Percentiles rank a stretch among this genome's conserved stretches.
Conservation (phyloP, 2,888 invertebrate genomes). For the Bembecia ichneumoniformis region DNA sequence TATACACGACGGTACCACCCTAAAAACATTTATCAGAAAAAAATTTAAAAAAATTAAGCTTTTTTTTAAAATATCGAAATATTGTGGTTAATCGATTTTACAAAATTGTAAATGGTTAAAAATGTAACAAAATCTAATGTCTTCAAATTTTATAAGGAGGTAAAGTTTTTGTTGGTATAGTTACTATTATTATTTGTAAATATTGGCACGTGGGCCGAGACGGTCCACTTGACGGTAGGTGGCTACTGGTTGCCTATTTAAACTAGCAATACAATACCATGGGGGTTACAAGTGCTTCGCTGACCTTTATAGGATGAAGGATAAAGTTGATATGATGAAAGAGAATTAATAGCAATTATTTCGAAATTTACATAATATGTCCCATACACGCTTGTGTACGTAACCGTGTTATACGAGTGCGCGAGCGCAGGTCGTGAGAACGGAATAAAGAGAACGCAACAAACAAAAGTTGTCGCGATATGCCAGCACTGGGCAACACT, state of each 20-base stretch:
- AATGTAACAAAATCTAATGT: no score
- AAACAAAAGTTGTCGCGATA: neutral
- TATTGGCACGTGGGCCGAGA: neutral
- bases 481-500: no score
- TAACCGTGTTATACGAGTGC: slow-evolving; percentile 16
- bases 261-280: neutral
- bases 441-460: neutral
- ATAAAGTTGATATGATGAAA: neutral
- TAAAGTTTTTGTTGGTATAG: no score
- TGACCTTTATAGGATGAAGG: neutral
- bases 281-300: neutral
- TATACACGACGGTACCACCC: no score
- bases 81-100: no score
- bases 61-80: no score
- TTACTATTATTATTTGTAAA: neutral
- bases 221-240: neutral
- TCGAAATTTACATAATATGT: slow-evolving; percentile 1
- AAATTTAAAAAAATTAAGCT: no score
- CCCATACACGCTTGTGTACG: slow-evolving; percentile 17
- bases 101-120: no score
- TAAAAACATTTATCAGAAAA: no score
- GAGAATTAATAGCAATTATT: neutral
- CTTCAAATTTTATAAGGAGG: no score
- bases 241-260: neutral
- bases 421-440: slow-evolving; percentile 35